These are phyloP conservation scores for Dasyornis broadbenti DNA, from an alignment of 2,113 vertebrate species.

Conservation along the genomic window DNA sequence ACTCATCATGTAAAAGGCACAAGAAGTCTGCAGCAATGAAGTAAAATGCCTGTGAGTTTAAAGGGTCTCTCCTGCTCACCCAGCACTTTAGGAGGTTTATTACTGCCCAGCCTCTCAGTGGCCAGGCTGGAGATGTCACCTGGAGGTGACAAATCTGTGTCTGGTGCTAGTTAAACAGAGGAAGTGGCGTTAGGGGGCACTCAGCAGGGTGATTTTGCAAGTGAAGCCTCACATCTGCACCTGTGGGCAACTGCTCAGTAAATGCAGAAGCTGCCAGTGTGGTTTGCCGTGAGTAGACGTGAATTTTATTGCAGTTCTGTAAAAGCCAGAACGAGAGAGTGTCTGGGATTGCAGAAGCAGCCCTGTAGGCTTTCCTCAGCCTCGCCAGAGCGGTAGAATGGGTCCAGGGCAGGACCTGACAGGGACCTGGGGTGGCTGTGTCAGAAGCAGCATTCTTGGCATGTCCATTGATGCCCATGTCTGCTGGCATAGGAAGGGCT, in stretches of 20 bases:
- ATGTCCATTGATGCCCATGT: fast-evolving
- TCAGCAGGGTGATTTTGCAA: not conserved
- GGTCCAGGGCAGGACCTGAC: not conserved
- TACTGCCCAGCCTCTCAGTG: not conserved
- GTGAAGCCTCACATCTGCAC: not conserved
- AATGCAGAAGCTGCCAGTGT: not conserved
- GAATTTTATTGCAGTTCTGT: not conserved
- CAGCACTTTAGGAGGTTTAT: not conserved
- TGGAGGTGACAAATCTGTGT: not conserved
- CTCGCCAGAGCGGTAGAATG: fast-evolving
- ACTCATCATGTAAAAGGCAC: constrained; percentile 16
- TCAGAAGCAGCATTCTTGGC: not conserved
- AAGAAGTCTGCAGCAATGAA: not conserved
- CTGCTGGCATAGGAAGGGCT: not conserved
- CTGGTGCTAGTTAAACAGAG: not conserved
- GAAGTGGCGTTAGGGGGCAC: fast-evolving
- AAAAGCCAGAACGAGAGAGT: not conserved
- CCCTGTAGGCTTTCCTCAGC: not conserved
- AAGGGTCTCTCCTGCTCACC: not conserved
- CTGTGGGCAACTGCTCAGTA: not conserved
- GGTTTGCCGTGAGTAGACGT: not conserved
- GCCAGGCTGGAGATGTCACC: not conserved
- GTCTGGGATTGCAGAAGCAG: not conserved
- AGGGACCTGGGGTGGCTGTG: fast-evolving
- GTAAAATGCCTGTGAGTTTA: not conserved